Evolutionary conservation across 2,888 invertebrate genomes (phyloP).

Genomic region (Callyntrura guangdongensis): DNA sequence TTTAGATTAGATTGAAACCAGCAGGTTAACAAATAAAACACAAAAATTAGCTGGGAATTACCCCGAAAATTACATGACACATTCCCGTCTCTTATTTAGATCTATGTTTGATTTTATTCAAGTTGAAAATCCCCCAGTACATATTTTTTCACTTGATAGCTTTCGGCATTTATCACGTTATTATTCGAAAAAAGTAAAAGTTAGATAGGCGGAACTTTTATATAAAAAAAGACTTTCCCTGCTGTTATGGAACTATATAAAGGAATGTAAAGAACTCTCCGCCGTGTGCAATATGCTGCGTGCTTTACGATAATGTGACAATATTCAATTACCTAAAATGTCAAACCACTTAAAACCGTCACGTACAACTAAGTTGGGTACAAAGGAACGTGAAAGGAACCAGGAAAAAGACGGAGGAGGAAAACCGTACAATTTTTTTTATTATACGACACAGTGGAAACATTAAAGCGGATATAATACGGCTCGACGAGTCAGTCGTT

Average conservation of each 20-base stretch:
- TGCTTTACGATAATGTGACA: conserved; percentile 61
- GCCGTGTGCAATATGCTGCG: conserved; percentile 6
- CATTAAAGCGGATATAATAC: conserved; percentile 38
- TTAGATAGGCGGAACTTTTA: conserved; percentile 1
- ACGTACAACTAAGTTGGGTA: conserved; percentile 27
- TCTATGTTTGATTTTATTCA: conserved; percentile 44
- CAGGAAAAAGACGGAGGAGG: neutral
- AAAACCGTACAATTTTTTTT: neutral
- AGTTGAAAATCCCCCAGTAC: conserved; percentile 1
- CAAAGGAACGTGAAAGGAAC: conserved; percentile 37
- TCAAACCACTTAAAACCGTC: conserved; percentile 73
- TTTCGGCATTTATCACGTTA: conserved; percentile 26
- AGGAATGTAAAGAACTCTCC: conserved; percentile 12
- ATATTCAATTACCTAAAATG: conserved; percentile 74
- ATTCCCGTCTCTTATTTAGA: neutral
- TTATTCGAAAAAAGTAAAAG: conserved; percentile 29
- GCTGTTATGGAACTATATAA: no score
- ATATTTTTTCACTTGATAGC: conserved; percentile 1
- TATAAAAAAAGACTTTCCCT: neutral
- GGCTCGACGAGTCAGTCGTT: neutral
- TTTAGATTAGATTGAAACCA: neutral
- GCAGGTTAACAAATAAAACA: neutral
- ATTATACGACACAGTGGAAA: neutral
- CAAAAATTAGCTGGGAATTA: neutral
- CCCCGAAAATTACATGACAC: neutral